phyloP scores from a whole-genome alignment of 2,888 invertebrate genomes.

The Mythimna loreyi region DNA sequence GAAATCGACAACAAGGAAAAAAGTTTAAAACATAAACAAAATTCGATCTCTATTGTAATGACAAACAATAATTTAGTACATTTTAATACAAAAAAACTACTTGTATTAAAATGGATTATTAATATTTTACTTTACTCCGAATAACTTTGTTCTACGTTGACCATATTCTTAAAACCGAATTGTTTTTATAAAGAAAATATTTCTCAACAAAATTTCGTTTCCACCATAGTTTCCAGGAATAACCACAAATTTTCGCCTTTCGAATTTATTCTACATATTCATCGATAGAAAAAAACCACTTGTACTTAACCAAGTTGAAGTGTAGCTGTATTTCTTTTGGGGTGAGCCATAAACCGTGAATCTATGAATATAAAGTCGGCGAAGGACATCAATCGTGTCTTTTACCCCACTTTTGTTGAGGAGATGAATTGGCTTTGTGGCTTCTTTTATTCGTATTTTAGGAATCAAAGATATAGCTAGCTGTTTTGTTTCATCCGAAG shows the following conservation, averaged over 20 bases:
- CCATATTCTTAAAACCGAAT: too few relatives aligned
- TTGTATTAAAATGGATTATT: too few relatives aligned
- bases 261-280: slow-evolving; percentile 10
- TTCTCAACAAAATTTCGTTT: too few relatives aligned
- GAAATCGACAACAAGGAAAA: too few relatives aligned
- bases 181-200: too few relatives aligned
- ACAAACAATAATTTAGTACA: too few relatives aligned
- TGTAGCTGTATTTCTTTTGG: slow-evolving; percentile 38
- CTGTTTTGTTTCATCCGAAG: not conserved
- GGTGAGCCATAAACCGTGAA: slow-evolving; percentile 49
- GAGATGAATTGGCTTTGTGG: slow-evolving; percentile 39
- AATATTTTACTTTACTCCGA: too few relatives aligned
- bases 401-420: slow-evolving; percentile 37
- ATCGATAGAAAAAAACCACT: slow-evolving; percentile 16
- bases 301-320: slow-evolving; percentile 17
- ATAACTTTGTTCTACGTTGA: too few relatives aligned
- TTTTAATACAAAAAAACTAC: too few relatives aligned
- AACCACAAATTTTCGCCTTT: not conserved
- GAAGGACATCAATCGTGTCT: slow-evolving; percentile 48
- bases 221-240: not conserved
- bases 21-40: too few relatives aligned
- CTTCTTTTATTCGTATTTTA: slow-evolving; percentile 34
- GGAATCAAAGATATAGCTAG: slow-evolving; percentile 10
- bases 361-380: slow-evolving; percentile 48
- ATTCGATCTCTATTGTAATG: too few relatives aligned